Evolutionary conservation across 1,140 invertebrate species (phyloP), one percentile per base, ranked within the genome.

Genomic region (Meloidogyne hapla): DNA sequence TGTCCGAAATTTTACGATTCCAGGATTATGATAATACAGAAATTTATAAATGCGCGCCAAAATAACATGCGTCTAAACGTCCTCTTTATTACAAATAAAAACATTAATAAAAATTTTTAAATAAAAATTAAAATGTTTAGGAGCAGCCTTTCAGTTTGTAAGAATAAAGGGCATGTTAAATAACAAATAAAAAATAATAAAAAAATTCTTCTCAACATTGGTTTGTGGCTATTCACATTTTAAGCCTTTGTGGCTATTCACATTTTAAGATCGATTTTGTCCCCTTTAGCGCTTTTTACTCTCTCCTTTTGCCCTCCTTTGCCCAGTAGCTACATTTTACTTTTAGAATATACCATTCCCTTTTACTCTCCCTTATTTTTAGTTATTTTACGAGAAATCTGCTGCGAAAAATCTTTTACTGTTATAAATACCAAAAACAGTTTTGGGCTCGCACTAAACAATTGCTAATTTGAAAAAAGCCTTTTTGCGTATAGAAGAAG

Each of bases 281-380:
- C 48, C 48, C 45, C n/a, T 56, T 56, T 56, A 56, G 48, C 12
- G 48, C 48, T 21, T 56, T 56, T 56, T n/a, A 33, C 33, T 8
- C 33, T 33, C 9, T 33, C 33, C 33, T 33, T 33, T 33, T 33
- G 33, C 48, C n/a, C n/a, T 21, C 8, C 18, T 56, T 56, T 56
- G 48, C 48, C 48, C n/a, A 56, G n/a, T n/a, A n/a, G 18, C 12
- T n/a, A n/a, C 12, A 8, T 56, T n/a, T 56, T n/a, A n/a, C 8
- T n/a, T 56, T 56, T 56, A 56, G 48, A 56, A 56, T 56, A 56
- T 56, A n/a, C n/a, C n/a, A n/a, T 56, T 56, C 33, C 33, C 33
- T 8, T 18, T 15, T 18, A 15, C 13, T 18, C 15, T n/a, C n/a
- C 18, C n/a, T 8, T 56, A 56, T 56, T 56, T 56, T 56, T 56